Conservation (phyloP, 2,888 invertebrate genomes). For the Leptopterna dolabrata region DNA sequence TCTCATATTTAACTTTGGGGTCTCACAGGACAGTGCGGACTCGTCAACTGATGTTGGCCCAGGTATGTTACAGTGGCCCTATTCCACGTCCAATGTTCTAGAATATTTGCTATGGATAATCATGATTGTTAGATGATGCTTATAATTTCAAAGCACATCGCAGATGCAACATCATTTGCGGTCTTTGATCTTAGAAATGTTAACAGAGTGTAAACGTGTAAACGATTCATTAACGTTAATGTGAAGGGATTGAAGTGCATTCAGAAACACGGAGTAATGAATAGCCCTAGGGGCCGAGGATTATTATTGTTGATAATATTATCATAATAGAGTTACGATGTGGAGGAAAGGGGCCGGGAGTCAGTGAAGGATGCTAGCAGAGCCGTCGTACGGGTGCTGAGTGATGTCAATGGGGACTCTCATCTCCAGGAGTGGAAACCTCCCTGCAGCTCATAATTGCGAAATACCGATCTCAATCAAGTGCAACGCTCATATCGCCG, state of each 20-base stretch:
- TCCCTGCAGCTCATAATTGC: neutral
- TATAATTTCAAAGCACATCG: neutral
- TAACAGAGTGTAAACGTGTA: neutral
- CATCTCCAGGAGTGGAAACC: neutral
- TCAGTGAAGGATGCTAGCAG: neutral
- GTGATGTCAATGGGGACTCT: neutral
- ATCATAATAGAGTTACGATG: constrained; percentile 1
- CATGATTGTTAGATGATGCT: neutral
- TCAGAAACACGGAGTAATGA: neutral
- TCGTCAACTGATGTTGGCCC: too few species aligned
- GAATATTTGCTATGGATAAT: neutral
- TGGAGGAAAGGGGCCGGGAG: neutral
- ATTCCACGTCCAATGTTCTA: neutral
- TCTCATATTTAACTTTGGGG: too few species aligned
- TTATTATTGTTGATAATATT: constrained; percentile 1
- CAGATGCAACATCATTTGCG: neutral
- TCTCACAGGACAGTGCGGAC: too few species aligned
- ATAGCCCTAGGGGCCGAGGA: neutral
- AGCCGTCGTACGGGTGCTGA: neutral
- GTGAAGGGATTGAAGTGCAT: neutral
- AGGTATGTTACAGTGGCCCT: too few species aligned
- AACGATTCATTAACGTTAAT: neutral
- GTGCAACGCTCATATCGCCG: neutral
- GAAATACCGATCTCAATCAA: neutral
- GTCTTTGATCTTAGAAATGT: neutral